A percentile compares a stretch with the other conserved stretches of the same genome.
phyloP scores from a whole-genome alignment of 2,888 invertebrate species.

The Machimus rusticus region DNA sequence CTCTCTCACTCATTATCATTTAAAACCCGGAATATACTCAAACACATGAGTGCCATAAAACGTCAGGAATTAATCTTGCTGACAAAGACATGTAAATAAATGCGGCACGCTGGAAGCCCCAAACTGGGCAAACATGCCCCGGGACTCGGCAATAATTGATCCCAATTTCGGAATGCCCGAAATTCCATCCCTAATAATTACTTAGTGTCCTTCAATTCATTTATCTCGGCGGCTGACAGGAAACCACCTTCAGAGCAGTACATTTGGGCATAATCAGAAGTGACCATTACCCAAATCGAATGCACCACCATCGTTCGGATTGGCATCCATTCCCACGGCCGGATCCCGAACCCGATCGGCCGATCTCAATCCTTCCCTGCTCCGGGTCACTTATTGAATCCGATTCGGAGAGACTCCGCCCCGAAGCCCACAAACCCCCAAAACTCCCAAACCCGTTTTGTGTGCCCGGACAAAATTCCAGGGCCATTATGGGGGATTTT shows the following conservation, averaged over 20 bases:
- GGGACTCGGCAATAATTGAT: not conserved
- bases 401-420: not conserved
- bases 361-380: not conserved
- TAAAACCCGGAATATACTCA: not conserved
- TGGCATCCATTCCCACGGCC: not conserved
- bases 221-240: not conserved
- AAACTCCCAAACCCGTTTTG: not conserved
- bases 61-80: not conserved
- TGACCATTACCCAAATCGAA: conserved; percentile 22
- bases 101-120: not conserved
- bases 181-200: conserved; percentile 21
- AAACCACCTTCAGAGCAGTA: not conserved
- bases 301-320: not conserved
- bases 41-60: not conserved
- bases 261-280: conserved; percentile 9
- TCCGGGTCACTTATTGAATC: not conserved
- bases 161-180: not conserved
- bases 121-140: not conserved
- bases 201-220: conserved; percentile 18
- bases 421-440: not conserved
- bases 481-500: conserved; percentile 4
- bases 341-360: not conserved
- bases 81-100: not conserved
- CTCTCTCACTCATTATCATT: not conserved
- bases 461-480: conserved; percentile 9